Base-by-base conservation (phyloP, 1,140 invertebrate genomes). In the Marisa cornuarietis region DNA sequence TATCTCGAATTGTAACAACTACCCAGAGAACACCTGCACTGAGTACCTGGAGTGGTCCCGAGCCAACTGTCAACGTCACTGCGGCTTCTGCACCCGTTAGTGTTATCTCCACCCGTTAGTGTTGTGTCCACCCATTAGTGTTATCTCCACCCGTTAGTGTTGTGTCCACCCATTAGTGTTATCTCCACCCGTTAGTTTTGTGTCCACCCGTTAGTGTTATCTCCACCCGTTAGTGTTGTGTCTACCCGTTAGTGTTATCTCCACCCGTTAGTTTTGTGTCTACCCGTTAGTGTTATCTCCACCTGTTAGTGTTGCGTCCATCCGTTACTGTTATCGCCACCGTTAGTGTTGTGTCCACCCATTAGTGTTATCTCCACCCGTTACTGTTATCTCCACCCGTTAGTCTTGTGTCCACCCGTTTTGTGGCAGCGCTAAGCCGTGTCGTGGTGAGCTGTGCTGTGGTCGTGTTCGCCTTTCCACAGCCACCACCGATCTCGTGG, bases 41-140 rank as follows among this genome's bases (percentile, higher is more conserved):
- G 24, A 78, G 31, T 87, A 87, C 63, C 69, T 24, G 22, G 73
- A 80, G 16, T 88, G 87, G 87, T 82, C 87, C 31, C 58, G 81
- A 26, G 83, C 83, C 26, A 86, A 88, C 81, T 88, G 87, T 74
- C 73, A 81, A 31, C 82, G 82, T 51, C 83, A 78, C 76, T 88
- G 87, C 69, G 82, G 82, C 74, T 73, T 85, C 65, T 88, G 87
- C 82, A 31, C 66, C 16, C 81, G 85, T 86, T 80, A 75, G 85
- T 84, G 69, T 24, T 13, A 20, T 80, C 13, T 8, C 26, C 49
- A 4, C 14, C 49, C 63, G 18, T 51, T n/a, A 20, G 24, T 16
- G 18, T 24, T n/a, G 22, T 5, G 73, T 26, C 62, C 8, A 51
- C 20, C 1, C 69, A 8, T 42, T 61, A 75, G 85, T 84, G 69